A percentile compares a stretch with the other conserved stretches of the same genome.
phyloP scores from a whole-genome alignment of 1,140 invertebrate genomes.

The Physella acuta region DNA sequence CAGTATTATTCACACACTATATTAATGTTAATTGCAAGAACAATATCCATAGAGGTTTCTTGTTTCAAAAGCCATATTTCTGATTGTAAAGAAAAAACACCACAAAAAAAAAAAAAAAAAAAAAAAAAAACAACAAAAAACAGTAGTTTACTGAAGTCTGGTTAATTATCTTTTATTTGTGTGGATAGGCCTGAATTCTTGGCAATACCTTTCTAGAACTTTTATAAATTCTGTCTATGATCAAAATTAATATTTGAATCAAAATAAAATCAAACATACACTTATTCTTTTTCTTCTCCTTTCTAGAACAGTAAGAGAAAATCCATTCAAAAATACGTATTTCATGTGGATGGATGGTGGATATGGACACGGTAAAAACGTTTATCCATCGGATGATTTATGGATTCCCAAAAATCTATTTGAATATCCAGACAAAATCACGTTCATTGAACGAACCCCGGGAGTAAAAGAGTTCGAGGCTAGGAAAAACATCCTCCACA shows the following conservation, averaged over 20 bases:
- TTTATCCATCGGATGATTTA: slow-evolving; percentile 19
- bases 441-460: slow-evolving; percentile 11
- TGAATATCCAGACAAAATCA: slow-evolving; percentile 16
- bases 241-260: background rate
- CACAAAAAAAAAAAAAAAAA: too few species aligned
- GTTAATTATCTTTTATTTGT: too few species aligned
- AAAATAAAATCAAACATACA: background rate
- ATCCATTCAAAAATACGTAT: slow-evolving; percentile 22
- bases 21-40: too few species aligned
- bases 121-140: too few species aligned
- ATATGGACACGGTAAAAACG: slow-evolving; percentile 27
- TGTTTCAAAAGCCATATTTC: too few species aligned
- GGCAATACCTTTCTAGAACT: too few species aligned
- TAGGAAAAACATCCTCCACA: slow-evolving; percentile 3
- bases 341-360: slow-evolving; percentile 29
- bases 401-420: slow-evolving; percentile 22
- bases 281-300: background rate
- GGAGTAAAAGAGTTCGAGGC: slow-evolving; percentile 7
- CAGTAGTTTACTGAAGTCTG: too few species aligned
- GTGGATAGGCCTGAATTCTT: too few species aligned
- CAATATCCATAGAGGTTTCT: too few species aligned
- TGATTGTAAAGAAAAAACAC: too few species aligned
- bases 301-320: background rate
- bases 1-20: too few species aligned
- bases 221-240: too few species aligned